Evolutionary conservation across 2,113 vertebrate genomes (phyloP), one percentile per base, ranked within the genome.

Genomic region (Fulica atra): DNA sequence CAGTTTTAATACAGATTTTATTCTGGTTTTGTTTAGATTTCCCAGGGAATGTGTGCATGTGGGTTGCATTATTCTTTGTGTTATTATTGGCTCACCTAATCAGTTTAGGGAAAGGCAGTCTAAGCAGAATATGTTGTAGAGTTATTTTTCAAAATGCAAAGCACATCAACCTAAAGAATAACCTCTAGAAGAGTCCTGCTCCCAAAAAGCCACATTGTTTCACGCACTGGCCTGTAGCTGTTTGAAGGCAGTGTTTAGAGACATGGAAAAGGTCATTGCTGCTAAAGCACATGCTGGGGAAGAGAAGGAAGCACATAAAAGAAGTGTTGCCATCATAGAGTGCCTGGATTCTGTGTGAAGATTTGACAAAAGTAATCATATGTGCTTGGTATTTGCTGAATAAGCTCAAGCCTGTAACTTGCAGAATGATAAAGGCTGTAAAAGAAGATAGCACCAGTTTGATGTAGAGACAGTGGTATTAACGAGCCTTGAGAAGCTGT

Each of bases 91-190:
- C 73, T 86, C 71, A 80, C 76, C 68, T 86, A 74, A 73, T 46
- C 54, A 29, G 23, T 77, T 80, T 68, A 70, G 29, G 24, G 26
- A 68, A 74, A 88, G 29, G 13, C 77, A 70, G 38, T 88, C 74
- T 78, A 65, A 74, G 82, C 36, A 86, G 64, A 92, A 93, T 18
- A 69, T 10, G 44, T 89, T 93, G 86, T 50, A 80, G 68, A 92
- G 16, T 35, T 96, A 31, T 21, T 92, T 93, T 88, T 78, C 68
- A 88, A 80, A 96, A 78, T 73, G 68, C 59, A 65, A 91, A 92
- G 25, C 6, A 31, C 59, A 68, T 93, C 71, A 86, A 5, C 51
- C 5, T 86, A 66, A 70, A 68, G 64, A 93, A 86, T 71, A 74
- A 33, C 36, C 60, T 73, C 64, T 84, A 71, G 79, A 96, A 59